Percentiles rank a stretch among this genome's conserved stretches.
phyloP scores from a whole-genome alignment of 2,113 vertebrate species.

The Neolamprologus tretocephalus region DNA sequence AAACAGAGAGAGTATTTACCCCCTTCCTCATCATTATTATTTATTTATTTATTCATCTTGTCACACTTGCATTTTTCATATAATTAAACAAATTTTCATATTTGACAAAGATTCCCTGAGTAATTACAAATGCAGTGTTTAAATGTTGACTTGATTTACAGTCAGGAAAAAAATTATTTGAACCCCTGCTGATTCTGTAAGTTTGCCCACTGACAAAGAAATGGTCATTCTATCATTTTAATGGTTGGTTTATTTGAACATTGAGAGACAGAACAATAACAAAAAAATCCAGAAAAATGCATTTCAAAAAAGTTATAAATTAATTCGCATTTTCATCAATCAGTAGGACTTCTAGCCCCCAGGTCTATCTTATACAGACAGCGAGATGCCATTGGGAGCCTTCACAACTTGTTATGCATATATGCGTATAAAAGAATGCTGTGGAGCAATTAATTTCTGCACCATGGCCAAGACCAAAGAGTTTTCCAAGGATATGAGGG shows the following conservation, averaged over 20 bases:
- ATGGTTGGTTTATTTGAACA: neutral
- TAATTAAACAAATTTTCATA: neutral
- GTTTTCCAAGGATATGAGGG: neutral
- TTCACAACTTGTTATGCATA: neutral
- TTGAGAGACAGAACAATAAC: rapidly evolving
- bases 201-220: neutral
- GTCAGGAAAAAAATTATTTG: neutral
- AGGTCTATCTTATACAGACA: neutral
- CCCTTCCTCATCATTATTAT: neutral
- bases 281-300: neutral
- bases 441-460: neutral
- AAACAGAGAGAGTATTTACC: neutral
- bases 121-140: neutral
- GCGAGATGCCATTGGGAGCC: neutral
- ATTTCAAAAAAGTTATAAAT: neutral
- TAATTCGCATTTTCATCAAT: neutral
- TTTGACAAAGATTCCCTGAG: neutral
- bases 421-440: neutral
- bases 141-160: neutral
- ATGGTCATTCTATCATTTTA: neutral
- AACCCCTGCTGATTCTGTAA: neutral
- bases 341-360: neutral
- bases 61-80: neutral
- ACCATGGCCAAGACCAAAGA: neutral
- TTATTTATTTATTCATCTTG: neutral